Evolutionary conservation across 2,797 vertebrate species (phyloP), one percentile per base, ranked within the genome.

Genomic region (Hemibagrus guttatus): DNA sequence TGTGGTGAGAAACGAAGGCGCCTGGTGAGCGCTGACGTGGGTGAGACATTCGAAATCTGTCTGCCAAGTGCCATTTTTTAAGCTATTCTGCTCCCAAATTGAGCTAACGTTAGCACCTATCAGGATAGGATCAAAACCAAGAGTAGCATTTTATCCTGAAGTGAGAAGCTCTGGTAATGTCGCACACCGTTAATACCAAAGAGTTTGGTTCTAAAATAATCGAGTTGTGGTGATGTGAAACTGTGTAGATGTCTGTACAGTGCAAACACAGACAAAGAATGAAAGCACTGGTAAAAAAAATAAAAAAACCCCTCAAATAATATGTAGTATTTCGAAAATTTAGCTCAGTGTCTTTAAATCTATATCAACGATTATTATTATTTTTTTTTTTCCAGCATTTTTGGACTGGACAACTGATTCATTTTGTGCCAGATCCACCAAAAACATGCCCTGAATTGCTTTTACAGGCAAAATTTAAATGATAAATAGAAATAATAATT

Each of bases 41-140:
- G 80, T 52, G n/a, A 52, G 42, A 82, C 26, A 31, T 17, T n/a
- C 39, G 26, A 81, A 81, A 81, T 81, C 39, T 49, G 79, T 64
- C 59, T 49, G 14, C 13, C 0, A 66, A 31, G 80, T 66, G 4
- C 4, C 5, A 31, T 49, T 82, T 82, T 52, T 4, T 4, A 66
- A 82, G n/a, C 11, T 17, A 35, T 68, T 68, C 21, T 31, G 59
- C 9, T 61, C 19, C 35, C 35, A 46, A 80, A 80, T 80, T 63
- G 4, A 66, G 61, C 42, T 52, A 68, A 52, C 9, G 0, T 82
- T 66, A 82, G 81, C 63, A 66, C 6, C 58, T n/a, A 63, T 26
- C 11, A 4, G 31, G 56, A 80, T 12, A 35, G 17, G 58, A 17
- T 35, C 52, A 58, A 58, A 56, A 3, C 17, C 13, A 28, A 75